Evolutionary conservation across 2,113 vertebrate genomes (phyloP).

Genomic region (Steatornis caripensis): DNA sequence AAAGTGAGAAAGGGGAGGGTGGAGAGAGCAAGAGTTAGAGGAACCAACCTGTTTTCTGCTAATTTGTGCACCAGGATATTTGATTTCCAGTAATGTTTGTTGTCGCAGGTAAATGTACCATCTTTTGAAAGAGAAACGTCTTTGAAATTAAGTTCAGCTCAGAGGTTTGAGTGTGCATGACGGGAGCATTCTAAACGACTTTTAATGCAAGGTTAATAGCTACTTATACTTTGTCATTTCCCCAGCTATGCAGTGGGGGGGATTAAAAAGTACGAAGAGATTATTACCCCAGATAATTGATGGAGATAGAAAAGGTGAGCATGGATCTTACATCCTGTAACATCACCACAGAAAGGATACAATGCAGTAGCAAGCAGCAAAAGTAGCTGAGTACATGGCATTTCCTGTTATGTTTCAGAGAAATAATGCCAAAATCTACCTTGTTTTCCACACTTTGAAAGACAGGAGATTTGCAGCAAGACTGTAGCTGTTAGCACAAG

Average conservation of each 20-base stretch:
- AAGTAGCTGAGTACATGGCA: not conserved
- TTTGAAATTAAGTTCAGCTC: not conserved
- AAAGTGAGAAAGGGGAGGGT: not conserved
- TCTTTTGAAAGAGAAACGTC: not conserved
- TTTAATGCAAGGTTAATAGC: slow-evolving; percentile 63
- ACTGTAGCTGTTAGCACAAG: not conserved
- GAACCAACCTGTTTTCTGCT: not conserved
- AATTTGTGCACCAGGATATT: not conserved
- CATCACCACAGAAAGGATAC: slow-evolving; percentile 71
- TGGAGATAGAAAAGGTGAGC: slow-evolving; percentile 73
- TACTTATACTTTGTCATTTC: slow-evolving; percentile 61
- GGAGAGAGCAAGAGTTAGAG: not conserved
- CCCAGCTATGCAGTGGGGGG: slow-evolving; percentile 13
- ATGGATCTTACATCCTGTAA: slow-evolving; percentile 59
- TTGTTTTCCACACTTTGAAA: not conserved
- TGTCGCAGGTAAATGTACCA: not conserved
- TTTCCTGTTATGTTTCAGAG: not conserved
- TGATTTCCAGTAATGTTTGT: not conserved
- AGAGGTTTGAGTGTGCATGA: slow-evolving; percentile 50
- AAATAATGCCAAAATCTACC: not conserved
- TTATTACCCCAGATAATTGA: slow-evolving; percentile 68
- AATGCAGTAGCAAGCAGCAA: not conserved
- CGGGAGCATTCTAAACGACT: slow-evolving; percentile 70
- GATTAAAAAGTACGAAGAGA: slow-evolving; percentile 31
- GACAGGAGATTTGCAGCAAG: not conserved